A percentile compares a stretch with the other conserved stretches of the same genome.
Evolutionary conservation across 2,113 vertebrate species (phyloP).

Genomic region (Saccopteryx leptura): DNA sequence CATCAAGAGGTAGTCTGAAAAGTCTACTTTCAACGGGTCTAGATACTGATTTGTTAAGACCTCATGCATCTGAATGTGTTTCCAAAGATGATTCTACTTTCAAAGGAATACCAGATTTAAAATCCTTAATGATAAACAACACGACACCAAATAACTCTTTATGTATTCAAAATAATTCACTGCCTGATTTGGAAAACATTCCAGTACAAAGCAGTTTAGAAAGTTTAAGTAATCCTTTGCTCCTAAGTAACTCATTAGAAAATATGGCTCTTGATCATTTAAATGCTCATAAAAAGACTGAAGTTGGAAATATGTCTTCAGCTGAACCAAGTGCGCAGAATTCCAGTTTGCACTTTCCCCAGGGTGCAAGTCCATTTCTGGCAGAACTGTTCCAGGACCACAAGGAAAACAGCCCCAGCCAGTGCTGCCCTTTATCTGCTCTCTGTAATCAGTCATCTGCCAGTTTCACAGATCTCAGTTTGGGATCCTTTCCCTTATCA

Average conservation of each 20-base stretch:
- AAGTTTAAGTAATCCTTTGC: slow-evolving; percentile 77
- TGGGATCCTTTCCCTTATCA: slow-evolving; percentile 85
- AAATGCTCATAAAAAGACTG: slow-evolving; percentile 81
- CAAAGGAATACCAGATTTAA: slow-evolving; percentile 85
- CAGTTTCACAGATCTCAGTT: slow-evolving; percentile 75
- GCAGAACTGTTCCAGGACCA: slow-evolving; percentile 94
- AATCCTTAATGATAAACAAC: slow-evolving; percentile 82
- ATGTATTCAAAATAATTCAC: slow-evolving; percentile 68
- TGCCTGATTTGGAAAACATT: slow-evolving; percentile 73
- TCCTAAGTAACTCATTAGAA: slow-evolving; percentile 87
- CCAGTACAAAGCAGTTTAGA: slow-evolving; percentile 61
- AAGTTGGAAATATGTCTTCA: slow-evolving; percentile 85
- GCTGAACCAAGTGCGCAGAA: slow-evolving; percentile 82
- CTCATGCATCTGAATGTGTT: slow-evolving; percentile 73
- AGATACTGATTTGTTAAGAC: slow-evolving; percentile 75
- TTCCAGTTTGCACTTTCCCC: slow-evolving; percentile 76
- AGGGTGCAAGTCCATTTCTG: slow-evolving; percentile 90
- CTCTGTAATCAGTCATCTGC: slow-evolving; percentile 81
- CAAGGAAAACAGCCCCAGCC: slow-evolving; percentile 86
- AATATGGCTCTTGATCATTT: slow-evolving; percentile 85
- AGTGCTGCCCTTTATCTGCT: slow-evolving; percentile 84
- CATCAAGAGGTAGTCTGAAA: slow-evolving; percentile 73
- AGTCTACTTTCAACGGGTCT: slow-evolving; percentile 77
- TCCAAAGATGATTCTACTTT: slow-evolving; percentile 77
- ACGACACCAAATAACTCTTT: slow-evolving; percentile 70